Evolutionary conservation across 2,113 vertebrate genomes (phyloP).

Genomic region (Thinocorus orbignyianus): DNA sequence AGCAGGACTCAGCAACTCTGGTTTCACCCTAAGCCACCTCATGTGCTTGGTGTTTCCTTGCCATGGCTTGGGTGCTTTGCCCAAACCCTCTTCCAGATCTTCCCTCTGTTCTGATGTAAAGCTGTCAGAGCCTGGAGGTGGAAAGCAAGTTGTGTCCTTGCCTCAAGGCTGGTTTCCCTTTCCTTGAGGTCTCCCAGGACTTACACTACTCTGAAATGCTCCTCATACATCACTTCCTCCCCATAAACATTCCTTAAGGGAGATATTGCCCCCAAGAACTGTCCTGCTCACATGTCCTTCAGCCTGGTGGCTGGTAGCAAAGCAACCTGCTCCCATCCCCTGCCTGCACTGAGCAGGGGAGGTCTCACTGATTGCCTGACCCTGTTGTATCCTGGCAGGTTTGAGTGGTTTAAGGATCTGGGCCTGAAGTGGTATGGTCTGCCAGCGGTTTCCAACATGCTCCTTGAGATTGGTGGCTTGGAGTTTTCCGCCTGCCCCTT

Average conservation of each 20-base stretch:
- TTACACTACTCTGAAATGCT: accelerated
- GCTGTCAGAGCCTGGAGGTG: not conserved
- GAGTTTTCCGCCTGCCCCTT: constrained; percentile 95
- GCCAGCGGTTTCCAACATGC: constrained; percentile 94
- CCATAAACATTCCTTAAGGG: not conserved
- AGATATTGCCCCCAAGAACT: not conserved
- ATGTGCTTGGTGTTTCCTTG: not conserved
- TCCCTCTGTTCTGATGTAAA: not conserved
- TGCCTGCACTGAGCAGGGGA: accelerated
- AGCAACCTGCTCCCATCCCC: not conserved
- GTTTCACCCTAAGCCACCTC: not conserved
- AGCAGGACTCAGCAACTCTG: not conserved
- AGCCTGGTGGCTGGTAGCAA: not conserved
- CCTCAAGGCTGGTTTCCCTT: not conserved
- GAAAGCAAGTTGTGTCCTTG: not conserved
- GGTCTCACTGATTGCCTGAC: not conserved
- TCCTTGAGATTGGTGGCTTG: constrained; percentile 93
- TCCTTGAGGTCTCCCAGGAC: not conserved
- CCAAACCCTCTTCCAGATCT: not conserved
- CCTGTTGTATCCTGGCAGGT: constrained; percentile 71
- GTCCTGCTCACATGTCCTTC: not conserved
- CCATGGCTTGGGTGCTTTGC: not conserved
- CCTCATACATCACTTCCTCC: not conserved
- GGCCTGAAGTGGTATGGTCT: constrained; percentile 94
- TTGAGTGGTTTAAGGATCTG: constrained; percentile 93